These are phyloP conservation scores for Etheostoma spectabile DNA, from an alignment of 2,113 vertebrate species.

Conservation along the genomic window DNA sequence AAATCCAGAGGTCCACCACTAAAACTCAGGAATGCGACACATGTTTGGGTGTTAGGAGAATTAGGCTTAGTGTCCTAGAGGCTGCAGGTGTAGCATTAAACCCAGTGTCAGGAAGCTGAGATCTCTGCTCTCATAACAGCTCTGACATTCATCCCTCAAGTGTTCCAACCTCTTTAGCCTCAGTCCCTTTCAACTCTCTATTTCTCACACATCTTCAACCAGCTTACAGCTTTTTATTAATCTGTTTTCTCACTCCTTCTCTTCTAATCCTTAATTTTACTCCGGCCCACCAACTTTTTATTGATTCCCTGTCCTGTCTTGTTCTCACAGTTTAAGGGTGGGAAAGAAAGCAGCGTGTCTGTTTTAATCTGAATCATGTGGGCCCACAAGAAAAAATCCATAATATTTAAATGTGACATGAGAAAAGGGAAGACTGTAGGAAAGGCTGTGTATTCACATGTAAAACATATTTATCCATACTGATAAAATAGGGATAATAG, in stretches of 20 bases:
- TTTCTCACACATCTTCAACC: slow-evolving; percentile 83
- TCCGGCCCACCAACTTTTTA: slow-evolving; percentile 57
- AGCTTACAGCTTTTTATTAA: slow-evolving; percentile 73
- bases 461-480: background rate
- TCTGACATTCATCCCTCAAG: slow-evolving; percentile 74
- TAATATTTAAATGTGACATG: slow-evolving; percentile 20
- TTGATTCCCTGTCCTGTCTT: slow-evolving; percentile 53
- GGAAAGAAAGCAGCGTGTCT: slow-evolving; percentile 67
- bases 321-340: slow-evolving; percentile 72
- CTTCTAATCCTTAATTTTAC: slow-evolving; percentile 67
- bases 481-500: background rate
- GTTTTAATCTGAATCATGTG: slow-evolving; percentile 71
- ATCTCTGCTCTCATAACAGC: slow-evolving; percentile 45
- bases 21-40: slow-evolving; percentile 42
- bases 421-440: slow-evolving; percentile 8
- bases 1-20: slow-evolving; percentile 1
- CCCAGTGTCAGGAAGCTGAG: slow-evolving; percentile 61
- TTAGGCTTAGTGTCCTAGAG: slow-evolving; percentile 57
- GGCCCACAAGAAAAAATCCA: slow-evolving; percentile 8
- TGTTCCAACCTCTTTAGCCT: slow-evolving; percentile 70
- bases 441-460: background rate
- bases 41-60: slow-evolving; percentile 53
- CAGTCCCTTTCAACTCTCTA: slow-evolving; percentile 72
- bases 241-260: slow-evolving; percentile 74
- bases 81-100: slow-evolving; percentile 66